Evolutionary conservation across 2,888 invertebrate genomes (phyloP), one percentile per base, ranked within the genome.

Genomic region (Odiellus spinosus): DNA sequence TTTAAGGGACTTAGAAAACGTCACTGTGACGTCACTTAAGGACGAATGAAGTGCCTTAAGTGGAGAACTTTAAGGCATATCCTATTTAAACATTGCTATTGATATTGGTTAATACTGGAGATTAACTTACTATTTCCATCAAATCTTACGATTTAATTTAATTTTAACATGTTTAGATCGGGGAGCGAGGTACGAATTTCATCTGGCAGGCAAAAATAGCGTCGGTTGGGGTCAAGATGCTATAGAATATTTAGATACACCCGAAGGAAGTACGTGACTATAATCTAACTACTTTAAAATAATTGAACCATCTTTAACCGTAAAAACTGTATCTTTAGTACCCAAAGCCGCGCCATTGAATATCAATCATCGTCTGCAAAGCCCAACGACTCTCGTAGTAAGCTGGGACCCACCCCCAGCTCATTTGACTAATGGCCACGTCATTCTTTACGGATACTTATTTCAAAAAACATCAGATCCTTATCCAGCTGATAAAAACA

Each of bases 161-260:
- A 8, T 26, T 26, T 4, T 26, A 4, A 8, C 26, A 8, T 26
- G 5, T 26, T 26, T 26, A 52, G 91, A 91, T 67, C 76, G 85
- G 54, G 93, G 93, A 1, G 85, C 90, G 0, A 82, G 85, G 58
- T 99, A 98, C 67, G 95, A 96, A 67, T 93, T 96, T 65, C 75
- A 90, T 54, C 79, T 98, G 17, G 82, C 91, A 12, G 98, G 93
- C 8, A 82, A 81, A 65, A 99, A 98, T 68, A 78, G 82, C 56
- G 85, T 93, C 46, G 96, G 95, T 46, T 81, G 81, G 59, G 95
- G 96, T 10, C 90, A 93, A 65, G 91, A 96, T 64, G 82, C 85
- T 1, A 82, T 91, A 2, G 84, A 83, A 62, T 82, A 82, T 59
- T 80, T 88, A 70, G 76, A 80, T 47, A 96, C 95, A 0, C 95